Percentiles rank a stretch among this genome's conserved stretches.
These are phyloP conservation scores for Aplysia californica DNA, from an alignment of 1,140 invertebrate genomes.

Conservation along the genomic window DNA sequence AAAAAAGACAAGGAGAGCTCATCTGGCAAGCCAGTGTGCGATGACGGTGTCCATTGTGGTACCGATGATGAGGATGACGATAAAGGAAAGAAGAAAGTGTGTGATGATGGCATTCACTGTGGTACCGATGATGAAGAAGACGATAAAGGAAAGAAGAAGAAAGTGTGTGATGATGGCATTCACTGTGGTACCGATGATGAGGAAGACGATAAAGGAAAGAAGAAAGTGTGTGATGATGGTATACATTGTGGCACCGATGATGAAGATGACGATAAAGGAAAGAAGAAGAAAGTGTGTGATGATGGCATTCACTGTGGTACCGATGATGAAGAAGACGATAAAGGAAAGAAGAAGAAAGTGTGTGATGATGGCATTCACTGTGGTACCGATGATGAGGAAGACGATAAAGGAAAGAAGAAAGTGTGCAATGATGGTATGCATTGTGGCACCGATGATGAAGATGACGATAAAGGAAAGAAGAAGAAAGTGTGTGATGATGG, in stretches of 20 bases:
- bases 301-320: slow-evolving; percentile 35
- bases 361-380: slow-evolving; percentile 37
- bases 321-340: slow-evolving; percentile 26
- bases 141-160: not conserved
- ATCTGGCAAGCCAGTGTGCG: too few species aligned
- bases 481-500: slow-evolving; percentile 38
- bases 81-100: slow-evolving; percentile 20
- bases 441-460: slow-evolving; percentile 39
- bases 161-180: slow-evolving; percentile 34
- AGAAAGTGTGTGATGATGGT: slow-evolving; percentile 33
- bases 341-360: slow-evolving; percentile 14
- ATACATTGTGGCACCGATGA: slow-evolving; percentile 38
- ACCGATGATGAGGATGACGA: slow-evolving; percentile 34
- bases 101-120: slow-evolving; percentile 35
- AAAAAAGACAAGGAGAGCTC: slow-evolving; percentile 11
- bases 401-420: slow-evolving; percentile 12
- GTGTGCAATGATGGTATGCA: slow-evolving; percentile 30
- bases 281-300: slow-evolving; percentile 31
- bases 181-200: slow-evolving; percentile 38
- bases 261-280: slow-evolving; percentile 19
- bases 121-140: slow-evolving; percentile 29
- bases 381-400: slow-evolving; percentile 38
- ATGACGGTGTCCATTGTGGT: slow-evolving; percentile 35
- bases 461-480: slow-evolving; percentile 10
- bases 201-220: slow-evolving; percentile 16